Conservation (phyloP, 2,113 vertebrate species). For the Oreochromis spilurus region DNA sequence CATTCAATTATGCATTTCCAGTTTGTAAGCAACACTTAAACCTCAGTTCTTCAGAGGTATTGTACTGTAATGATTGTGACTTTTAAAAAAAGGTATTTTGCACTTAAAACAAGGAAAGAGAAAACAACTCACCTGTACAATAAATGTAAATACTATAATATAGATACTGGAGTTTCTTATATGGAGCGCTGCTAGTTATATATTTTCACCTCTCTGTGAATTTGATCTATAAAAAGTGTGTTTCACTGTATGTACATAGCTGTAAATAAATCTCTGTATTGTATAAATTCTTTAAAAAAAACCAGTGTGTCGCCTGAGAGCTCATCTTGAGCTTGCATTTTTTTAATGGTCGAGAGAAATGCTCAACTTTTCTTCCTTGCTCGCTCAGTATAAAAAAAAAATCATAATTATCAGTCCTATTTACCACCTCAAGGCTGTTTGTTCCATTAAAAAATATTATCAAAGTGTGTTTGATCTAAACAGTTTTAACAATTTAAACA, state of each 20-base stretch:
- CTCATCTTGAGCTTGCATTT: not conserved
- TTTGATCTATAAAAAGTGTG: constrained; percentile 12
- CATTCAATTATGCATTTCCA: not conserved
- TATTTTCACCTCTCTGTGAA: constrained; percentile 6
- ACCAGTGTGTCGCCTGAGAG: not conserved
- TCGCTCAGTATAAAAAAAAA: accelerated
- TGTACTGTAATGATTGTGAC: constrained; percentile 52
- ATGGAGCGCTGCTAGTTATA: not conserved
- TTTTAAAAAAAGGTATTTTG: constrained; percentile 25
- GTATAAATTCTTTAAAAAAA: constrained; percentile 53
- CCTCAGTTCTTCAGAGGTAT: constrained; percentile 19
- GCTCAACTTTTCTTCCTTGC: not conserved
- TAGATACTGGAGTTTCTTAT: not conserved
- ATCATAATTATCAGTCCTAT: not conserved
- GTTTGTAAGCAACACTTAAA: not conserved
- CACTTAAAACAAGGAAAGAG: constrained; percentile 39
- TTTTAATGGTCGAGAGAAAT: not conserved
- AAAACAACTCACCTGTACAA: constrained; percentile 23
- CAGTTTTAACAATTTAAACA: not conserved
- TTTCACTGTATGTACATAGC: constrained; percentile 54
- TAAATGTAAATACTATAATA: constrained; percentile 41
- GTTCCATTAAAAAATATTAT: not conserved
- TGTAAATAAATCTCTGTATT: constrained; percentile 44
- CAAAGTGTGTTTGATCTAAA: not conserved
- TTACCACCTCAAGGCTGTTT: not conserved